Conservation (phyloP, 2,797 vertebrate genomes). For the Tapera naevia region DNA sequence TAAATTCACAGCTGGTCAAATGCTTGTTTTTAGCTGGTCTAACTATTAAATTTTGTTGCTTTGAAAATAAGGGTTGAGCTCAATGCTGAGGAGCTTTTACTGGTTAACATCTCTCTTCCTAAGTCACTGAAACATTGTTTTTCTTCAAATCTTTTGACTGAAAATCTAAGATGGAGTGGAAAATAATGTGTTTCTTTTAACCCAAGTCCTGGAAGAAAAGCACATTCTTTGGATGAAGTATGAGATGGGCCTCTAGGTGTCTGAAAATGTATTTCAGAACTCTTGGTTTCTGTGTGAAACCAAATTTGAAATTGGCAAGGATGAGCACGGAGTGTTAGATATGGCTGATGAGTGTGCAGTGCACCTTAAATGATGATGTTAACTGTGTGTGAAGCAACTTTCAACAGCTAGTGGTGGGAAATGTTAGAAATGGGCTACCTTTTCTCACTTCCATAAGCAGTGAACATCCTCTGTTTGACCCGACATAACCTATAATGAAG, state of each 20-base stretch:
- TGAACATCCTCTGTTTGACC: not conserved
- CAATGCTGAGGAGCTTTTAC: not conserved
- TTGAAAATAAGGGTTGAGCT: not conserved
- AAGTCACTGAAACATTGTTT: not conserved
- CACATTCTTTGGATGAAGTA: not conserved
- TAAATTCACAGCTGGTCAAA: not conserved
- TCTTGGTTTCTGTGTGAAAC: not conserved
- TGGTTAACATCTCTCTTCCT: not conserved
- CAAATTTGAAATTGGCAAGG: not conserved
- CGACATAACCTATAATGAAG: conserved; percentile 9
- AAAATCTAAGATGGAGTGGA: not conserved
- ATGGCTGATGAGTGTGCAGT: not conserved
- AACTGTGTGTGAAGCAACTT: not conserved
- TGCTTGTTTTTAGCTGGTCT: not conserved
- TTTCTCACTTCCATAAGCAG: not conserved
- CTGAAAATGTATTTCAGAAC: not conserved
- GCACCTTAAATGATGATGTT: not conserved
- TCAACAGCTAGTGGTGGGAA: not conserved
- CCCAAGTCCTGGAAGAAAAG: not conserved
- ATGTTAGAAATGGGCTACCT: not conserved
- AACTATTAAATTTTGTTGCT: not conserved
- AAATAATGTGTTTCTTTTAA: not conserved
- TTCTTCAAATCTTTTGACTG: not conserved
- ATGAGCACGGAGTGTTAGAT: not conserved
- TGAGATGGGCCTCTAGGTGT: not conserved